phyloP scores from a whole-genome alignment of 2,888 invertebrate genomes.

The Toxonevra muliebris region DNA sequence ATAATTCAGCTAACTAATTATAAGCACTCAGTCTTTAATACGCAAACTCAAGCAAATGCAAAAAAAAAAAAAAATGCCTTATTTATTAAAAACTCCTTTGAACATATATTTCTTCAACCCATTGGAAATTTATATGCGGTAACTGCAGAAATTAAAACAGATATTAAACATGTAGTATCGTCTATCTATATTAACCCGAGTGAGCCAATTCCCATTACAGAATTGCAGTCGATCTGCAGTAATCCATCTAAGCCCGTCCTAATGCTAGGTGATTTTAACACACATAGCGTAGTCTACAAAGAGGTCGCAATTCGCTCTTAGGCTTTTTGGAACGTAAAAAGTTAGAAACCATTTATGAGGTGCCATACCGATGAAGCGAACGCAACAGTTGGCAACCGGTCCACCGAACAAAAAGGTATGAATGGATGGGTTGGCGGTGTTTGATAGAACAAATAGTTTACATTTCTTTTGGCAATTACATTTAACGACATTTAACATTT shows the following conservation, averaged over 20 bases:
- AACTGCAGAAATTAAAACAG: constrained; percentile 12
- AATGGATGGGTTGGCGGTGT: no score
- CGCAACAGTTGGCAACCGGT: no score
- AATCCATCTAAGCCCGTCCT: neutral
- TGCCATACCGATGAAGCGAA: no score
- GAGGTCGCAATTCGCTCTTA: no score
- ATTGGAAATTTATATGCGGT: constrained; percentile 11
- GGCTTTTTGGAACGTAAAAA: no score
- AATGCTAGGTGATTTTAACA: constrained; percentile 21
- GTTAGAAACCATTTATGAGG: no score
- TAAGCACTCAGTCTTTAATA: neutral
- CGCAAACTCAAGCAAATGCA: constrained; percentile 5
- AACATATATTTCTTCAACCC: constrained; percentile 6
- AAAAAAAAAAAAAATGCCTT: constrained; percentile 19
- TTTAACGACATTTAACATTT: no score
- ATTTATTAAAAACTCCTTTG: constrained; percentile 21
- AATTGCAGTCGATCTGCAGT: neutral
- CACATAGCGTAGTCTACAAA: no score
- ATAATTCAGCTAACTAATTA: constrained; percentile 19
- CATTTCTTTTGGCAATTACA: neutral
- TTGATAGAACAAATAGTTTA: no score
- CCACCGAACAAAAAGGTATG: no score
- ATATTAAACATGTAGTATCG: neutral
- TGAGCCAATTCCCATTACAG: neutral
- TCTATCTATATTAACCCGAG: constrained; percentile 15